These are phyloP conservation scores for Trissolcus brochymenae DNA, from an alignment of 2,888 invertebrate species.

Conservation along the genomic window DNA sequence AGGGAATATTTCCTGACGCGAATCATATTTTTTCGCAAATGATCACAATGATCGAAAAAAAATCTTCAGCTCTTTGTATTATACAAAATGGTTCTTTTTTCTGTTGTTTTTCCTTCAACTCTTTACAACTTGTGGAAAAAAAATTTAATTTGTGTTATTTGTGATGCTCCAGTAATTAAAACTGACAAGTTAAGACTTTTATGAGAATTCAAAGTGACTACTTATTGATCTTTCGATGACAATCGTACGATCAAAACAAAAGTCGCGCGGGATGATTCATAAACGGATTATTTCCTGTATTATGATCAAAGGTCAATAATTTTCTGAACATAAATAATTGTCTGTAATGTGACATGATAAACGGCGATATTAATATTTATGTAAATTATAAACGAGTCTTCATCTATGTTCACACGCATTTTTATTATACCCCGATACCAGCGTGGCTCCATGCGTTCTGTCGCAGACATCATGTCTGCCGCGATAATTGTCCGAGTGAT, in stretches of 20 bases:
- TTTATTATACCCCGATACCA: conserved; percentile 31
- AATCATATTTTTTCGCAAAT: conserved; percentile 49
- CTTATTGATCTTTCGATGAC: conserved; percentile 25
- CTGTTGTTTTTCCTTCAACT: too few species aligned
- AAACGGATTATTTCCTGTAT: conserved; percentile 33
- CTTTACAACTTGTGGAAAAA: too few species aligned
- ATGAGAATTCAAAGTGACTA: background rate
- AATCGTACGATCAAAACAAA: conserved; percentile 16
- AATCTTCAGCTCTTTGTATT: too few species aligned
- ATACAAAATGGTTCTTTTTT: too few species aligned
- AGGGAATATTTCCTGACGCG: conserved; percentile 48
- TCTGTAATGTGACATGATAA: conserved; percentile 34
- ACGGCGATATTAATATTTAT: conserved; percentile 48
- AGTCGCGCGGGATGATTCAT: conserved; percentile 18
- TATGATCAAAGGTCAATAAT: conserved; percentile 42
- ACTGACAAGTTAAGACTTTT: conserved; percentile 11
- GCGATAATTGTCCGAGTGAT: conserved; percentile 29
- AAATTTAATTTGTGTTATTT: too few species aligned
- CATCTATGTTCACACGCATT: conserved; percentile 36
- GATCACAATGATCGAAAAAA: conserved; percentile 25
- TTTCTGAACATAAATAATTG: conserved; percentile 32
- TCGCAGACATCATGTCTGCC: conserved; percentile 25
- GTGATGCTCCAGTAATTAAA: background rate
- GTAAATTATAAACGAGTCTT: conserved; percentile 36
- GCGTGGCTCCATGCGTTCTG: background rate